Evolutionary conservation across 2,113 vertebrate species (phyloP).

Genomic region (Prunella fulvescens): DNA sequence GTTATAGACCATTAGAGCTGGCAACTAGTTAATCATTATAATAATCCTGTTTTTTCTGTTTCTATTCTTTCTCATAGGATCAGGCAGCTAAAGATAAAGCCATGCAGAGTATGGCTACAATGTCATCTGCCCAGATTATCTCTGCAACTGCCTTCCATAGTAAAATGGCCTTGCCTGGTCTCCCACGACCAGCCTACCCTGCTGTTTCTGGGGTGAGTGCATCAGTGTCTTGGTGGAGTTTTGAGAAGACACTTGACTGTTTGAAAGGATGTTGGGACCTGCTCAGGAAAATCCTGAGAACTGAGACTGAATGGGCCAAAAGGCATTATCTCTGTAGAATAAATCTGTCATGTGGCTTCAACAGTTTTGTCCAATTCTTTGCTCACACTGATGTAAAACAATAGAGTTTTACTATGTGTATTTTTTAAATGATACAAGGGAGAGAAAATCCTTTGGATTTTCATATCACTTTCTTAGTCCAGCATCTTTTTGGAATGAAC

Average conservation of each 20-base stretch:
- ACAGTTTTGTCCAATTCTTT: not conserved
- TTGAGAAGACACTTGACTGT: not conserved
- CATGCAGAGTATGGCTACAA: conserved; percentile 93
- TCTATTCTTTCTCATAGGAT: conserved; percentile 76
- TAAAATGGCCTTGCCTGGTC: conserved; percentile 87
- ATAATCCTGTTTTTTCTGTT: not conserved
- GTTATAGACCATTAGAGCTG: not conserved
- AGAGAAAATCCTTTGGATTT: not conserved
- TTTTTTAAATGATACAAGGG: not conserved
- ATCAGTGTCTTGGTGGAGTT: not conserved
- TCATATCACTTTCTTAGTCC: not conserved
- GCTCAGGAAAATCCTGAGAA: not conserved
- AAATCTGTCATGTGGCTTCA: not conserved
- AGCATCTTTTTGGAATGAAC: not conserved
- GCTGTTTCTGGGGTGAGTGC: conserved; percentile 87
- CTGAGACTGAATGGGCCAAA: not conserved
- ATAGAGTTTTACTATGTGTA: not conserved
- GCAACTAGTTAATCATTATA: not conserved
- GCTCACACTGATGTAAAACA: not conserved
- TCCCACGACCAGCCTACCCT: conserved; percentile 84
- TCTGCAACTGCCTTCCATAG: conserved; percentile 91
- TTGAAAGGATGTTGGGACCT: not conserved
- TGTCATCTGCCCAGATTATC: conserved; percentile 96
- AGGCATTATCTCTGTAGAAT: not conserved
- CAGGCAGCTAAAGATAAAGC: conserved; percentile 98